A percentile compares a stretch with the other conserved stretches of the same genome.
These are phyloP conservation scores for Chaetogeoica ovagalla DNA, from an alignment of 2,888 invertebrate species.

Conservation along the genomic window DNA sequence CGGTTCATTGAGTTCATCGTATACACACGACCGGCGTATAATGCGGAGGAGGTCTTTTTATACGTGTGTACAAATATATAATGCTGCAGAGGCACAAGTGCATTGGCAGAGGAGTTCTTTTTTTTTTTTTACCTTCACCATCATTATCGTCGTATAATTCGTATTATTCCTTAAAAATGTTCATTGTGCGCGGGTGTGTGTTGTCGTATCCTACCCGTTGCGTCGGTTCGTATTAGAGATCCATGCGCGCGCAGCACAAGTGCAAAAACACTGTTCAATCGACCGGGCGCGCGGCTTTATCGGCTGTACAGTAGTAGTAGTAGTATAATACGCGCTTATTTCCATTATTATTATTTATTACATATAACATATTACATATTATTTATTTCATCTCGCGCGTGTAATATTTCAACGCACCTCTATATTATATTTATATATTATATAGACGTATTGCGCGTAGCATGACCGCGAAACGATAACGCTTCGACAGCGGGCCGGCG, in stretches of 20 bases:
- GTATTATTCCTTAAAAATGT: slow-evolving; percentile 44
- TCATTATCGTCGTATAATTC: slow-evolving; percentile 37
- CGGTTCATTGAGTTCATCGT: slow-evolving; percentile 50
- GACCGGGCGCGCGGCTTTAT: slow-evolving; percentile 21
- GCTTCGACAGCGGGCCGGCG: neutral
- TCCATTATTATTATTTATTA: no score
- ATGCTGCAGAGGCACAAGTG: slow-evolving; percentile 32
- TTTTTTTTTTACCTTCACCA: slow-evolving; percentile 18
- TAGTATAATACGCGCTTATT: slow-evolving; percentile 31
- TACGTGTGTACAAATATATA: no score
- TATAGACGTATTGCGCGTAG: neutral
- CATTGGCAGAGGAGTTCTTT: slow-evolving; percentile 15
- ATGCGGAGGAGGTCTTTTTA: slow-evolving; percentile 28
- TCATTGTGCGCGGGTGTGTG: slow-evolving; percentile 38
- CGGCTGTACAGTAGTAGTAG: slow-evolving; percentile 12
- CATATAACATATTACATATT: no score
- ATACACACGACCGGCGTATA: slow-evolving; percentile 6
- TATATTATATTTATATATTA: neutral
- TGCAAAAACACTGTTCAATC: slow-evolving; percentile 53
- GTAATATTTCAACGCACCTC: no score
- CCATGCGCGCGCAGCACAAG: slow-evolving; percentile 16
- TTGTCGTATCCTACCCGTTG: slow-evolving; percentile 27
- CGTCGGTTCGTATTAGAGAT: slow-evolving; percentile 50
- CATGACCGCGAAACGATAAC: slow-evolving; percentile 45
- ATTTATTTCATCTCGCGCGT: no score